A percentile compares a stretch with the other conserved stretches of the same genome.
phyloP scores from a whole-genome alignment of 2,888 invertebrate species.

The Zygothrica quintamaculata region DNA sequence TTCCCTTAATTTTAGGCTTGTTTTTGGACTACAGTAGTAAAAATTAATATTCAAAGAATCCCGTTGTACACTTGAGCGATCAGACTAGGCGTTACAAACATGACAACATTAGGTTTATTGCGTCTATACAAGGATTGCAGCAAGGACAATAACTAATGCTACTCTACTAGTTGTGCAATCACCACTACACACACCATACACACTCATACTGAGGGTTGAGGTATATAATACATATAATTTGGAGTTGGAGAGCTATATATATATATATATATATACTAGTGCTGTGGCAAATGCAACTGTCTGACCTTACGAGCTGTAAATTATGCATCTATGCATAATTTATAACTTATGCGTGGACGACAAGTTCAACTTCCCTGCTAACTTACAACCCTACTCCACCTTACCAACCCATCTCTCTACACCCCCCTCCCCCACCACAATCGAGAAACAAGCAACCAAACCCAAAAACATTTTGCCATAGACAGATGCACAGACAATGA shows the following conservation, averaged over 20 bases:
- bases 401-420: neutral
- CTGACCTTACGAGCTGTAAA: constrained; percentile 77
- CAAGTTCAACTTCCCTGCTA: too few species aligned
- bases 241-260: too few species aligned
- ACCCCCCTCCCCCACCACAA: neutral
- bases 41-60: constrained; percentile 1
- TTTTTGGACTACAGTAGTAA: too few species aligned
- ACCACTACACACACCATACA: too few species aligned
- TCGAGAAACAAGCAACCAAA: too few species aligned
- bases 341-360: constrained; percentile 72
- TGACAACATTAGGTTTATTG: constrained; percentile 46
- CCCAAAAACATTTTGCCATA: constrained; percentile 60
- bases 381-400: constrained; percentile 38
- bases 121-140: constrained; percentile 39
- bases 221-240: too few species aligned
- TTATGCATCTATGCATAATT: constrained; percentile 78
- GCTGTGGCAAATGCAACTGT: constrained; percentile 78
- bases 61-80: too few species aligned
- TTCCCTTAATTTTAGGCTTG: neutral
- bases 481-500: constrained; percentile 78
- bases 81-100: constrained; percentile 33
- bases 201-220: too few species aligned
- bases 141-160: constrained; percentile 41
- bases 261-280: too few species aligned
- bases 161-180: constrained; percentile 16